phyloP scores from a whole-genome alignment of 2,888 invertebrate species.

The Cryptocephalus primarius region DNA sequence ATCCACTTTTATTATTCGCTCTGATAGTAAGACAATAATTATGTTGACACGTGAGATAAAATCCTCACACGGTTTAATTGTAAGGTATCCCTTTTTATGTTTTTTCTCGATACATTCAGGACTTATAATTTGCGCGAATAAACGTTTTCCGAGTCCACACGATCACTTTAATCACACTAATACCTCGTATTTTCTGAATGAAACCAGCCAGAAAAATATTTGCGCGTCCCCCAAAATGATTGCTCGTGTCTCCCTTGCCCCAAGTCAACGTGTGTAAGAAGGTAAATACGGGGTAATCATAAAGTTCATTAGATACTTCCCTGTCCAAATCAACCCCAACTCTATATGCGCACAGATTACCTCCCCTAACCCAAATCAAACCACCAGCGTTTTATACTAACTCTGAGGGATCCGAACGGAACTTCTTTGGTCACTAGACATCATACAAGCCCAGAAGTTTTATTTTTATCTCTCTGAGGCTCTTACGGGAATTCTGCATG shows the following conservation, averaged over 20 bases:
- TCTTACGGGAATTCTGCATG: too few relatives aligned
- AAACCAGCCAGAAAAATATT: constrained; percentile 12
- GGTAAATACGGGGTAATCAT: constrained; percentile 35
- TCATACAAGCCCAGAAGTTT: too few relatives aligned
- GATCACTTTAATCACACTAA: too few relatives aligned
- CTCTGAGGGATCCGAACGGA: constrained; percentile 12
- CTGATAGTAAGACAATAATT: constrained; percentile 30
- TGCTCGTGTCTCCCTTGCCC: constrained; percentile 23
- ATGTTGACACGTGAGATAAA: constrained; percentile 31
- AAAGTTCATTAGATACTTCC: constrained; percentile 34
- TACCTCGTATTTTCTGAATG: background rate
- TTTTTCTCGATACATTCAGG: too few relatives aligned
- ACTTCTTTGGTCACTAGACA: too few relatives aligned
- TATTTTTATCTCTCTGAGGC: too few relatives aligned
- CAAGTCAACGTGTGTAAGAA: constrained; percentile 30
- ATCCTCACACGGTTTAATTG: too few relatives aligned
- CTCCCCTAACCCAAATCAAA: constrained; percentile 15
- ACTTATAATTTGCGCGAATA: too few relatives aligned
- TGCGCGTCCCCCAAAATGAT: constrained; percentile 18
- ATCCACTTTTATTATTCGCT: constrained; percentile 29
- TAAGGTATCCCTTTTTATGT: too few relatives aligned
- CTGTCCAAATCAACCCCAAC: constrained; percentile 21
- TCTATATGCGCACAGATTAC: constrained; percentile 16
- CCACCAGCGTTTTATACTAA: constrained; percentile 17
- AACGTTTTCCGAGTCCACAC: too few relatives aligned